phyloP scores from a whole-genome alignment of 2,113 vertebrate species.

The Jaculus jaculus region DNA sequence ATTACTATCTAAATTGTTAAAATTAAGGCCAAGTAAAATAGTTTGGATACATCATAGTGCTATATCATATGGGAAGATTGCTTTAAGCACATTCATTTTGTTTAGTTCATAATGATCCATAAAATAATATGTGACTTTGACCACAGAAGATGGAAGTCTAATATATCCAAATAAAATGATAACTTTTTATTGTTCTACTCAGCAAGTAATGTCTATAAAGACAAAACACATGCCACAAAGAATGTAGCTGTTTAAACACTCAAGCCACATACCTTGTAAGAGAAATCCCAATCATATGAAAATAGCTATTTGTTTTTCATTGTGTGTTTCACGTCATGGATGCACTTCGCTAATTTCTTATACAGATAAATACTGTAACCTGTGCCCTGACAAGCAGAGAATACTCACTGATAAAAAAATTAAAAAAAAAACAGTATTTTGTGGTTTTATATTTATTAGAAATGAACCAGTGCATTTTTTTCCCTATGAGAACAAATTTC shows the following conservation, averaged over 20 bases:
- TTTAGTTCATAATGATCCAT: constrained; percentile 12
- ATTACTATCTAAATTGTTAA: not conserved
- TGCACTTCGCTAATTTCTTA: not conserved
- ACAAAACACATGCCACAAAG: not conserved
- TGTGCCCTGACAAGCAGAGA: not conserved
- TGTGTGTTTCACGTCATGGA: not conserved
- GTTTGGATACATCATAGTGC: not conserved
- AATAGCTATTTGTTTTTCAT: constrained; percentile 57
- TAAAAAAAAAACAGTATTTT: not conserved
- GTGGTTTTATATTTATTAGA: constrained; percentile 50
- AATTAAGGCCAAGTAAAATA: not conserved
- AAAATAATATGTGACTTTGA: not conserved
- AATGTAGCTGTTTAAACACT: constrained; percentile 10
- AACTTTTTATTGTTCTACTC: not conserved
- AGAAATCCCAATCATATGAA: constrained; percentile 11
- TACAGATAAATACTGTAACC: not conserved
- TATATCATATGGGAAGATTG: not conserved
- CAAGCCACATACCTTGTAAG: not conserved
- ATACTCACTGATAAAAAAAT: not conserved
- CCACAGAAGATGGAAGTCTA: not conserved
- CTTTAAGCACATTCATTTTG: constrained; percentile 16
- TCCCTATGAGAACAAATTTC: constrained; percentile 22
- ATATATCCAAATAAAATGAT: constrained; percentile 42
- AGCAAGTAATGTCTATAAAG: not conserved
- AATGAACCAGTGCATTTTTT: constrained; percentile 17